phyloP scores from a whole-genome alignment of 2,797 vertebrate genomes.

The Phylloscopus collybita region DNA sequence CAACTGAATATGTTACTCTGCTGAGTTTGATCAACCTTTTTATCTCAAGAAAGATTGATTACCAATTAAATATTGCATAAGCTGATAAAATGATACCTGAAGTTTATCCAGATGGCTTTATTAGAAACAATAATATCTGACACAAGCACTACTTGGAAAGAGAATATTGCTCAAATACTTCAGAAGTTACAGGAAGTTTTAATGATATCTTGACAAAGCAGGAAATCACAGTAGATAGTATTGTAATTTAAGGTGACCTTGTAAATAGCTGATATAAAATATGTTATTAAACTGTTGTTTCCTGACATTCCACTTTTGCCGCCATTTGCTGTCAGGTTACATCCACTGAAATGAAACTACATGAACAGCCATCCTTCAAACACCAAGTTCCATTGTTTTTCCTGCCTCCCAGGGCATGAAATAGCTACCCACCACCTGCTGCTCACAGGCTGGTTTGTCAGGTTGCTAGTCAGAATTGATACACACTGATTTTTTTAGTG shows the following conservation, averaged over 20 bases:
- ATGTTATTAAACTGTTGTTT: constrained; percentile 55
- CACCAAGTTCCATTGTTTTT: constrained; percentile 57
- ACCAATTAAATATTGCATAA: constrained; percentile 58
- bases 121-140: constrained; percentile 53
- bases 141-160: constrained; percentile 43
- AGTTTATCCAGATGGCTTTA: constrained; percentile 65
- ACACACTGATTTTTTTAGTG: neutral
- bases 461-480: constrained; percentile 28
- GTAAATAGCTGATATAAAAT: constrained; percentile 63
- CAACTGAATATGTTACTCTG: constrained; percentile 36
- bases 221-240: constrained; percentile 50
- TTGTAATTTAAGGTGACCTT: constrained; percentile 76
- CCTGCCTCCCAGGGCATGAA: constrained; percentile 45
- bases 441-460: constrained; percentile 48
- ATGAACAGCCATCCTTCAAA: constrained; percentile 66
- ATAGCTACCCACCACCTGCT: constrained; percentile 41
- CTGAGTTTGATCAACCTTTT: constrained; percentile 63
- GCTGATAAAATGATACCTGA: constrained; percentile 50
- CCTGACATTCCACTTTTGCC: constrained; percentile 42
- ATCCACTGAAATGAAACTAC: constrained; percentile 64
- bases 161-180: constrained; percentile 41
- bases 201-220: constrained; percentile 49
- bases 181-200: constrained; percentile 29
- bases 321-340: constrained; percentile 59
- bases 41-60: constrained; percentile 72